phyloP scores from a whole-genome alignment of 2,113 vertebrate genomes.

The Paraplagusia blochii region DNA sequence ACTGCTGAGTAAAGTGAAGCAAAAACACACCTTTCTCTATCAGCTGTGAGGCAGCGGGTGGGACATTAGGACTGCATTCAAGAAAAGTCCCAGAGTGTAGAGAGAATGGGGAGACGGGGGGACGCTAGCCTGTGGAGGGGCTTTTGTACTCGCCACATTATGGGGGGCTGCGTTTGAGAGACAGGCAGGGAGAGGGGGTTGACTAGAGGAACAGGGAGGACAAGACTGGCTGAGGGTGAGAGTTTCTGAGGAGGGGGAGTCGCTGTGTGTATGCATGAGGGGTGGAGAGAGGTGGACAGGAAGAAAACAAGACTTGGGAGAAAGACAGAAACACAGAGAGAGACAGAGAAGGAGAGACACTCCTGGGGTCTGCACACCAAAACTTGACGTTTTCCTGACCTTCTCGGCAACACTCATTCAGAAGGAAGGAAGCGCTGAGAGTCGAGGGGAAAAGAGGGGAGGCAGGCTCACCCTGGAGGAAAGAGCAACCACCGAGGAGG shows the following conservation, averaged over 20 bases:
- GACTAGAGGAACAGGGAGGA: constrained; percentile 33
- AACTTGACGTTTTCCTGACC: constrained; percentile 41
- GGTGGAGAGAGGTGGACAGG: constrained; percentile 49
- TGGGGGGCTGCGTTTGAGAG: constrained; percentile 52
- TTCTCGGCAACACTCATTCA: constrained; percentile 42
- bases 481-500: constrained; percentile 24
- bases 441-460: constrained; percentile 19
- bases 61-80: constrained; percentile 22
- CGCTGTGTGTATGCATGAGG: constrained; percentile 57
- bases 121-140: constrained; percentile 46
- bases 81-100: constrained; percentile 37
- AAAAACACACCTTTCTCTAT: constrained; percentile 70
- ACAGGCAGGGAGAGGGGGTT: constrained; percentile 29
- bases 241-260: constrained; percentile 57
- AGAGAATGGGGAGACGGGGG: constrained; percentile 32
- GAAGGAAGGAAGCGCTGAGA: constrained; percentile 52
- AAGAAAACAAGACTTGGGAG: constrained; percentile 43
- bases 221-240: constrained; percentile 44
- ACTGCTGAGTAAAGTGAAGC: constrained; percentile 78
- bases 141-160: constrained; percentile 68
- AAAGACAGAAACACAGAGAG: constrained; percentile 11
- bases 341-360: background rate
- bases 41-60: constrained; percentile 70
- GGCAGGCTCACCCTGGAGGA: constrained; percentile 30
- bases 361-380: constrained; percentile 34